These are phyloP conservation scores for Drosophila meridiana DNA, from an alignment of 2,888 invertebrate species.

Conservation along the genomic window DNA sequence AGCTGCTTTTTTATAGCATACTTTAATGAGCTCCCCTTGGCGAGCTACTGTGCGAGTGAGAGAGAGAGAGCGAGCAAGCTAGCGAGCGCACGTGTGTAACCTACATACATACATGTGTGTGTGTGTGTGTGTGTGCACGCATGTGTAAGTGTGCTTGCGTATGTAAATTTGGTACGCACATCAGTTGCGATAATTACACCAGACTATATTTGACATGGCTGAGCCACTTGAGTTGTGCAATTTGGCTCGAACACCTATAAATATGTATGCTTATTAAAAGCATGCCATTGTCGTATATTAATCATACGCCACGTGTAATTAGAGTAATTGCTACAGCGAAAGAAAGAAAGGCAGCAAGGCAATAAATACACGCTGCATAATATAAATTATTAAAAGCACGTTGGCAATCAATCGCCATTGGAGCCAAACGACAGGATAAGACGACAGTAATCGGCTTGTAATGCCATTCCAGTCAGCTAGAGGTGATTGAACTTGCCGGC, in stretches of 20 bases:
- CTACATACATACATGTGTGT: neutral
- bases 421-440: constrained; percentile 56
- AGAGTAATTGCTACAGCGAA: constrained; percentile 38
- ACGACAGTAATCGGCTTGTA: constrained; percentile 63
- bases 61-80: neutral
- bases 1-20: constrained; percentile 52
- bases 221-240: constrained; percentile 2
- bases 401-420: constrained; percentile 43
- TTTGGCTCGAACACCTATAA: constrained; percentile 4
- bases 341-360: constrained; percentile 5
- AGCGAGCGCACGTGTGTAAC: constrained; percentile 5
- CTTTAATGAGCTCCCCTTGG: constrained; percentile 45
- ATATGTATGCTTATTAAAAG: constrained; percentile 15
- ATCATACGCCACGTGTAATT: constrained; percentile 51
- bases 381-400: constrained; percentile 32
- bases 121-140: neutral
- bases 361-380: constrained; percentile 11
- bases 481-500: constrained; percentile 70
- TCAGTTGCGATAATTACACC: constrained; percentile 4
- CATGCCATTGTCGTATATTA: constrained; percentile 37
- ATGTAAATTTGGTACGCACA: constrained; percentile 4
- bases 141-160: neutral
- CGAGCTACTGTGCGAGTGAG: constrained; percentile 1
- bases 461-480: constrained; percentile 42
- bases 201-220: constrained; percentile 3